Evolutionary conservation across 2,113 vertebrate species (phyloP), one percentile per base, ranked within the genome.

Genomic region (Austrofundulus limnaeus): DNA sequence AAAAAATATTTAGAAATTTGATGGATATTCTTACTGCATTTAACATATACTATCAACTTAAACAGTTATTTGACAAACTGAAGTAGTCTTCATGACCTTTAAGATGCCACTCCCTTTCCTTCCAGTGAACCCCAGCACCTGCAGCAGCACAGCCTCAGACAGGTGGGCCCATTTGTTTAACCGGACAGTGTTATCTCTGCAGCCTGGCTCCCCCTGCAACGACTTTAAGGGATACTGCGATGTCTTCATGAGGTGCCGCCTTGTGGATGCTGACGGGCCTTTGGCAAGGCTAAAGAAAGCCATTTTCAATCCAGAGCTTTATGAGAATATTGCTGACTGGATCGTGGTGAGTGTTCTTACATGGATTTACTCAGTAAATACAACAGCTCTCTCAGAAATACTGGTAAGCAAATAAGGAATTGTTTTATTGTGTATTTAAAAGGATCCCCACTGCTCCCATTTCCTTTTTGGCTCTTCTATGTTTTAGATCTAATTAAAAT

Each of bases 171-270:
- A 42, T 0, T 53, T 63, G 14, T 99, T 99, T 39, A 70, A 82
- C 24, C 91, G 67, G 19, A 93, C 81, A 52, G 89, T 93, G 17
- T 94, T 89, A 20, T 96, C 94, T 2, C 91, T 99, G 75, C 97
- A 98, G 80, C 96, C 97, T 0, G 97, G 97, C 52, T 98, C 97
- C 8, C 97, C 97, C 55, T 99, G 97, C 81, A 98, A 98, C 24
- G 96, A 99, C 71, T 99, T 96, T 74, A 95, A 94, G 87, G 97
- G 97, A 72, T 99, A 99, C 90, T 99, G 97, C 49, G 97, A 98
- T 64, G 97, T 99, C 34, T 98, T 99, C 51, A 96, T 94, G 94
- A 94, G 92, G 73, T 99, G 97, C 60, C 92, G 97, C 12, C 90
- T 98, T 25, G 97, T 98, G 71, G 97, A 99, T 70, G 97, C 96